Conservation (phyloP, 1,140 invertebrate species). For the Drosophila equinoxialis region DNA sequence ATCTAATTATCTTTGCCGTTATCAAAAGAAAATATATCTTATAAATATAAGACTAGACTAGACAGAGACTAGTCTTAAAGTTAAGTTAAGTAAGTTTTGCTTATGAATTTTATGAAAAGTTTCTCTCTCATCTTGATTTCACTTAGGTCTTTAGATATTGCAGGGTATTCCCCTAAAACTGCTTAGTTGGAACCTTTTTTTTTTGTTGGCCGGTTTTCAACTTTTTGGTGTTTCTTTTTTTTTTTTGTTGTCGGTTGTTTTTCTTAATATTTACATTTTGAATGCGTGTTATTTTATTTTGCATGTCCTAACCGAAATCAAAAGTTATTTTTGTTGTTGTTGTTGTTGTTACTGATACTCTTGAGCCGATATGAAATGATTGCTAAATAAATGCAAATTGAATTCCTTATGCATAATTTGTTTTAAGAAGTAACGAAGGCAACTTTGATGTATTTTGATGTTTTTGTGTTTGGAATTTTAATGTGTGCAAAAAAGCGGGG, state of each 20-base stretch:
- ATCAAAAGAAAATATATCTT: no score
- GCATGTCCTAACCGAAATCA: constrained; percentile 33
- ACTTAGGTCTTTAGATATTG: not conserved
- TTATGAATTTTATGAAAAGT: no score
- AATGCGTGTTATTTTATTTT: constrained; percentile 59
- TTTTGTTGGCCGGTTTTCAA: constrained; percentile 2
- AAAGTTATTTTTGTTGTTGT: constrained; percentile 45
- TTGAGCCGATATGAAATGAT: constrained; percentile 75
- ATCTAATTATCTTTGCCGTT: no score
- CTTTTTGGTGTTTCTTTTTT: constrained; percentile 6
- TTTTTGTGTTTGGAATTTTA: constrained; percentile 67
- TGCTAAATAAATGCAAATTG: constrained; percentile 82
- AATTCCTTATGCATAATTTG: constrained; percentile 81
- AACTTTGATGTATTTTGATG: constrained; percentile 70
- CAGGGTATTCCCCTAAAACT: not conserved
- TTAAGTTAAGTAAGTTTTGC: no score
- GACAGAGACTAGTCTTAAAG: no score
- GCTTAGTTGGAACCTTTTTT: not conserved
- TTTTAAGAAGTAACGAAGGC: constrained; percentile 59
- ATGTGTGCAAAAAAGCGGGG: constrained; percentile 26
- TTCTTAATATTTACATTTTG: constrained; percentile 35
- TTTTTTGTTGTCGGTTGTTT: not conserved
- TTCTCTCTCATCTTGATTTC: not conserved
- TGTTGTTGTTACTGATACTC: constrained; percentile 61
- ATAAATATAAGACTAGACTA: no score